Base-by-base conservation (phyloP, 2,113 vertebrate species). In the Thryonomys swinderianus region DNA sequence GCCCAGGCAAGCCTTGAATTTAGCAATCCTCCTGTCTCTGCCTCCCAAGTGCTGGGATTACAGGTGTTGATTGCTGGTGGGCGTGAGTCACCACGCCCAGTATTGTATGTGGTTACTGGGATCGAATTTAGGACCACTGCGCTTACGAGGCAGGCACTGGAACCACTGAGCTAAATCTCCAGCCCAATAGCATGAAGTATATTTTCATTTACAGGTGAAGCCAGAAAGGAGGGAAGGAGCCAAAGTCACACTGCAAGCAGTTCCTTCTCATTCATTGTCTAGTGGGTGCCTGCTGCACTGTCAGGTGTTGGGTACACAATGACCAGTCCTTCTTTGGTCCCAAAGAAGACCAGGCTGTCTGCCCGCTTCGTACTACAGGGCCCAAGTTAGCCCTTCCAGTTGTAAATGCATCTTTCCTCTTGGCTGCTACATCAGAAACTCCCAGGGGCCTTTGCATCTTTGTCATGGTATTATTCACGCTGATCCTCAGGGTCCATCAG, bases 351-450 rank as follows among this genome's bases (percentile, higher is more conserved):
- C 17, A 11, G 53, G 83, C 83, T 66, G 10, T 59, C 37, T 67
- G 59, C 55, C n/a, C 55, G 3, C 34, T 40, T 59, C 21, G 0
- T 3, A 3, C n/a, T 11, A 3, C 7, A 0, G 4, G 0, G 13
- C 59, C 37, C 42, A 32, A 5, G 1, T 20, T 2, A 48, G 20
- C n/a, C 1, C 62, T 62, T 71, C 7, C 17, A 34, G 85, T 11
- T 23, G 23, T 42, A 7, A 11, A 27, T 32, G 34, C 57, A 18
- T n/a, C 64, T 45, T 57, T 42, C 5, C 59, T 57, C 53, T 11
- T 34, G 12, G 20, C 30, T 23, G 20, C 20, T 20, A 2, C 18
- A 5, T 13, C 30, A 40, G 21, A 34, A 76, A 25, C 34, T 25
- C 37, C 12, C 32, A 18, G 57, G 14, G 57, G 61, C 51, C 48